Conservation (phyloP, 2,888 invertebrate genomes). For the Marronus borbonicus region DNA sequence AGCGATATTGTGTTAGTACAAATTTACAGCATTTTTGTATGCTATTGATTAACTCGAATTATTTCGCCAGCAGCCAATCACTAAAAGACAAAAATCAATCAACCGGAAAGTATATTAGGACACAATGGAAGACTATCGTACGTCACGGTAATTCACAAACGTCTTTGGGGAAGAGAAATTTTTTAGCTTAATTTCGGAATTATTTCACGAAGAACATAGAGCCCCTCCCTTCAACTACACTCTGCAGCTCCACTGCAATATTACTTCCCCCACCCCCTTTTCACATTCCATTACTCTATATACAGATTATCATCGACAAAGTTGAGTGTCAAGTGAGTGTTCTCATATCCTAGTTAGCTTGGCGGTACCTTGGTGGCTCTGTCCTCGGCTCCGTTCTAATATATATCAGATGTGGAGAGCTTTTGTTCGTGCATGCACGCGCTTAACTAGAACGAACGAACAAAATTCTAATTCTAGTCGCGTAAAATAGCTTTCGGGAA, state of each 20-base stretch:
- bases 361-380: not conserved
- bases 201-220: too few relatives aligned
- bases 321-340: not conserved
- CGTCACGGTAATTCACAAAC: slow-evolving; percentile 34
- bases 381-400: slow-evolving; percentile 51
- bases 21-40: too few relatives aligned
- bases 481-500: not conserved
- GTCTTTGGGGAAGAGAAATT: not conserved
- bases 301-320: slow-evolving; percentile 37
- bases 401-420: slow-evolving; percentile 59
- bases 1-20: too few relatives aligned
- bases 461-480: slow-evolving; percentile 53
- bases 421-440: slow-evolving; percentile 60
- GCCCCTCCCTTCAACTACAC: too few relatives aligned
- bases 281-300: slow-evolving; percentile 15
- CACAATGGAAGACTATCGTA: not conserved
- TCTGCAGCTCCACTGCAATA: not conserved
- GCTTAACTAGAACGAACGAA: slow-evolving; percentile 57
- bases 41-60: too few relatives aligned
- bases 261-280: not conserved
- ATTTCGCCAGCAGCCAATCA: too few relatives aligned
- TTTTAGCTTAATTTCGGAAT: slow-evolving; percentile 23
- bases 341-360: not conserved
- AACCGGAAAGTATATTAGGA: slow-evolving; percentile 26
- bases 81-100: slow-evolving; percentile 15